A percentile compares a stretch with the other conserved stretches of the same genome.
phyloP scores from a whole-genome alignment of 2,797 vertebrate genomes.

The Neosilurus mollespiculum region DNA sequence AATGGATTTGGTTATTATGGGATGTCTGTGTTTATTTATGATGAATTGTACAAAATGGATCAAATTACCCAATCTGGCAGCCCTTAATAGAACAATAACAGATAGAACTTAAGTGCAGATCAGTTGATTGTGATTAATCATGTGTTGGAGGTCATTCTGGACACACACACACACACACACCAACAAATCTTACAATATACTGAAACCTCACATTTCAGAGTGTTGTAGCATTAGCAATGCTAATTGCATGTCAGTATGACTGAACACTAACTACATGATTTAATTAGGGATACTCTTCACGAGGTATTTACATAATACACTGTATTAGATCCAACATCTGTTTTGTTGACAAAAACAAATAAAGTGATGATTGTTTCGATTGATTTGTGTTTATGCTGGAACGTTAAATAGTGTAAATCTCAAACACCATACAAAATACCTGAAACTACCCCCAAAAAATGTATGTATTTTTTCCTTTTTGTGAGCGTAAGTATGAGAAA shows the following conservation, averaged over 20 bases:
- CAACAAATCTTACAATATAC: not conserved
- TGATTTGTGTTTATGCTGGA: not conserved
- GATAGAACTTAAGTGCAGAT: not conserved
- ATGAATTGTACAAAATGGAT: not conserved
- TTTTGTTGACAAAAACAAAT: not conserved
- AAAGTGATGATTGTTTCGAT: not conserved
- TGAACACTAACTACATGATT: not conserved
- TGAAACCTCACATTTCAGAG: not conserved
- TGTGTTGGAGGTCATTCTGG: not conserved
- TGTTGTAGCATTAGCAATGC: not conserved
- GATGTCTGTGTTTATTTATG: not conserved
- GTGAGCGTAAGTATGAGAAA: not conserved
- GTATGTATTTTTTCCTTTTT: not conserved
- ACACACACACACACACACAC: not conserved
- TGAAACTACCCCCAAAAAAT: not conserved
- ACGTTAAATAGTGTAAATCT: not conserved
- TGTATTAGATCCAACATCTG: not conserved
- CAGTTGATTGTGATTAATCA: not conserved
- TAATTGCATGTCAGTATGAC: not conserved
- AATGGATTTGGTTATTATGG: not conserved
- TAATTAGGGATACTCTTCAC: not conserved
- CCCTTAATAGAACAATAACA: not conserved
- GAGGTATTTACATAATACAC: not conserved
- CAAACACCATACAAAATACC: not conserved
- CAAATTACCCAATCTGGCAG: not conserved